Evolutionary conservation across 2,113 vertebrate species (phyloP).

Genomic region (Macroglossus sobrinus): DNA sequence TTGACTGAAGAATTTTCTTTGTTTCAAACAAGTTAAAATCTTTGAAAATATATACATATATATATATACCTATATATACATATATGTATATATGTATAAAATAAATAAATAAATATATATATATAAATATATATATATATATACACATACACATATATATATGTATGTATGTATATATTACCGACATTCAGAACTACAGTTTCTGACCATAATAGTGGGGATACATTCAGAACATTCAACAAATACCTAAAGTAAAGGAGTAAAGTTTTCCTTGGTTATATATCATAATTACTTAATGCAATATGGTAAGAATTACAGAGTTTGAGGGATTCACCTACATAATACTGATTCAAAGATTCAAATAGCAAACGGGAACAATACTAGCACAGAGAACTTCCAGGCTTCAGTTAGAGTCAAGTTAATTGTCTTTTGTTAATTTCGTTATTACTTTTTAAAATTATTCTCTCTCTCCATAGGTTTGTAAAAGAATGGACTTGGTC

Average conservation of each 20-base stretch:
- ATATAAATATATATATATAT: too few species aligned
- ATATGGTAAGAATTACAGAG: neutral
- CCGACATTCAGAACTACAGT: neutral
- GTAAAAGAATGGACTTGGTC: constrained; percentile 98
- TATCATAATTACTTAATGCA: neutral
- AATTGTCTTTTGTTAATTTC: neutral
- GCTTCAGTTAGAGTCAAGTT: neutral
- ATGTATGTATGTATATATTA: too few species aligned
- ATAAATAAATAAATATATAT: too few species aligned
- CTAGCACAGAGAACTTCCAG: neutral
- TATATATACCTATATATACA: too few species aligned
- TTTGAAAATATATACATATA: neutral
- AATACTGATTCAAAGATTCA: neutral
- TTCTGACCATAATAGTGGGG: neutral
- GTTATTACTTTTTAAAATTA: neutral
- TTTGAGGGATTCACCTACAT: neutral
- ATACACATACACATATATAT: too few species aligned
- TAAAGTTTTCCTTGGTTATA: neutral
- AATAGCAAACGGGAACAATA: neutral
- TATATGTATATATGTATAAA: too few species aligned
- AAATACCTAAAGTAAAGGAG: neutral
- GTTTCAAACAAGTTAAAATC: constrained; percentile 17
- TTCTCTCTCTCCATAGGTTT: constrained; percentile 85
- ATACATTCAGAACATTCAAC: neutral
- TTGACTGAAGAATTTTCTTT: constrained; percentile 22